Conservation (phyloP, 2,888 invertebrate species). For the Sminthurides aquaticus region DNA sequence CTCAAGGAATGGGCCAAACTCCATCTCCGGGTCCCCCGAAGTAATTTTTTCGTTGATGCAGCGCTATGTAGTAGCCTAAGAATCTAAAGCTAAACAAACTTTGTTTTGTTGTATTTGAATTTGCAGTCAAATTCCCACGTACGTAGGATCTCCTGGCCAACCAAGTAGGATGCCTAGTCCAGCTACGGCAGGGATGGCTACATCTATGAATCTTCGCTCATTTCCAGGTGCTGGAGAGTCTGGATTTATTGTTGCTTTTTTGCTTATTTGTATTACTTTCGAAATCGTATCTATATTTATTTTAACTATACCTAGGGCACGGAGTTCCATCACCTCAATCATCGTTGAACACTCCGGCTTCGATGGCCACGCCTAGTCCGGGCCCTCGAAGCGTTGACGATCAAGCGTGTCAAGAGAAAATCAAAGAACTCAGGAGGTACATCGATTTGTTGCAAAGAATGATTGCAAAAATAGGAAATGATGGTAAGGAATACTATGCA, state of each 20-base stretch:
- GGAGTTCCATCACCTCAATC: constrained; percentile 70
- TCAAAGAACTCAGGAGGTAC: constrained; percentile 84
- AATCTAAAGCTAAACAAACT: no score
- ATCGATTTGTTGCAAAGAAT: constrained; percentile 85
- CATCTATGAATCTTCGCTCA: constrained; percentile 13
- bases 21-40: constrained; percentile 17
- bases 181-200: constrained; percentile 27
- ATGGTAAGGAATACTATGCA: no score
- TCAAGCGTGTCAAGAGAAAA: constrained; percentile 84
- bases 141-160: constrained; percentile 37
- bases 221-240: constrained; percentile 24
- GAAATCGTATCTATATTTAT: not conserved
- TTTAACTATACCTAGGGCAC: no score
- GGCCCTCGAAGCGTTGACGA: constrained; percentile 69
- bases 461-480: constrained; percentile 79
- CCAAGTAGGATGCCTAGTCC: constrained; percentile 39
- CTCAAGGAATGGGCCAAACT: constrained; percentile 11
- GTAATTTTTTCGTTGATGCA: no score
- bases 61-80: not conserved
- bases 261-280: not conserved
- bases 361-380: constrained; percentile 53
- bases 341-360: constrained; percentile 69
- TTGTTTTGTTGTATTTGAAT: not conserved
- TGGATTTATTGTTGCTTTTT: not conserved
- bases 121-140: constrained; percentile 10